Base-by-base conservation (phyloP, 2,888 invertebrate species). In the Caenorhabditis macrosperma region DNA sequence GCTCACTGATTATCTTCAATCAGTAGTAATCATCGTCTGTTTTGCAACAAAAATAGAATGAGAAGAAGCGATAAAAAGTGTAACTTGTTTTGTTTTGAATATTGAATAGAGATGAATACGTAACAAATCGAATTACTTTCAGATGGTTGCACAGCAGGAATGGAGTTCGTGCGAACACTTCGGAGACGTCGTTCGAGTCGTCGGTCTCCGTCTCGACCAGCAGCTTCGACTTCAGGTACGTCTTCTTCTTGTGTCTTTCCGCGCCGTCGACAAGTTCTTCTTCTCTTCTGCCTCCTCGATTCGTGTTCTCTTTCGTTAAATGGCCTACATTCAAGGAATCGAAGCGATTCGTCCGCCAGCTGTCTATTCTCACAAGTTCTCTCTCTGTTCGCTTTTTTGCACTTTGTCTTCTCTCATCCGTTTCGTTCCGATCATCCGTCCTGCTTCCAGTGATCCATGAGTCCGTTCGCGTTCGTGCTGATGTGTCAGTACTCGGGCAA, bases 401-500 rank as follows among this genome's bases (percentile, higher is more conserved):
- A 44, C 20, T 33, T 35, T 54, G n/a, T 54, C 41, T 22, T n/a
- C 3, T 12, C 26, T n/a, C 46, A 35, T 7, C 17, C 30, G n/a
- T 30, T 50, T 0, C 46, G 46, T 46, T 46, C 10, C 46, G 17
- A 46, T 20, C 15, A 17, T 46, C 44, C 17, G 5, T n/a, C 20
- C 26, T n/a, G 22, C 15, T 26, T 50, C 24, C 26, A 20, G 24
- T 50, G 10, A 5, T 15, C 41, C 9, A 80, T 80, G 80, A 48
- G 48, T 54, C 55, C 72, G 1, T 17, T 80, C 33, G 76, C 60
- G n/a, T 80, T 85, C 63, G 52, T 82, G 24, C 67, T 84, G 17
- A 60, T 86, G 59, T 83, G 83, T 69, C 77, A 83, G 57, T 87
- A 87, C 64, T 86, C 86, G 57, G 87, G 87, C 6, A 83, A 81